phyloP scores from a whole-genome alignment of 2,113 vertebrate genomes.

The Psilopogon haemacephalus region DNA sequence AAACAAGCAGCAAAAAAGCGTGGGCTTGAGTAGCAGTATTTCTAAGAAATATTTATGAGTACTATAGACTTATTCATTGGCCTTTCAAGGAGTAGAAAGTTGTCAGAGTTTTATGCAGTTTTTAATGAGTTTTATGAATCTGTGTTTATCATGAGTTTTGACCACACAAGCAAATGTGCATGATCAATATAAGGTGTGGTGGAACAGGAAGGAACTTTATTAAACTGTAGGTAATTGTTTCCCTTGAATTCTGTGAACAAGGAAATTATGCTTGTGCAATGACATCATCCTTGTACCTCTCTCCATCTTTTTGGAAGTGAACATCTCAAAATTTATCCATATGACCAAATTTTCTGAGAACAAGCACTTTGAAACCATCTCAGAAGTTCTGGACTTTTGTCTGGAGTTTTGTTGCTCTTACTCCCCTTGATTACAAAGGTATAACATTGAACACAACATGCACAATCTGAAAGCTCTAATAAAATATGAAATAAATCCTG shows the following conservation, averaged over 20 bases:
- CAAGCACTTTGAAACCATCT: neutral
- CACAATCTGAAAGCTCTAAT: neutral
- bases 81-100: neutral
- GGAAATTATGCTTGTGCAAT: neutral
- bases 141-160: too few species aligned
- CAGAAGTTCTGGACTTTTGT: neutral
- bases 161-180: neutral
- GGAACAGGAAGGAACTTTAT: neutral
- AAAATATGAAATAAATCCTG: neutral
- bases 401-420: neutral
- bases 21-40: neutral
- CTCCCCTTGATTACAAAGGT: neutral
- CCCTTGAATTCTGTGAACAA: neutral
- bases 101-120: neutral
- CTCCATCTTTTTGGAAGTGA: neutral
- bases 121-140: too few species aligned
- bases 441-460: neutral
- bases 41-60: neutral
- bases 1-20: neutral
- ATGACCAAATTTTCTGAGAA: neutral
- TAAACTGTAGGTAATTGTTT: neutral
- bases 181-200: neutral
- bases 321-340: neutral
- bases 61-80: neutral
- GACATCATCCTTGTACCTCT: neutral